A percentile compares a stretch with the other conserved stretches of the same genome.
Evolutionary conservation across 2,113 vertebrate genomes (phyloP).

Genomic region (Diphyllodes magnificus): DNA sequence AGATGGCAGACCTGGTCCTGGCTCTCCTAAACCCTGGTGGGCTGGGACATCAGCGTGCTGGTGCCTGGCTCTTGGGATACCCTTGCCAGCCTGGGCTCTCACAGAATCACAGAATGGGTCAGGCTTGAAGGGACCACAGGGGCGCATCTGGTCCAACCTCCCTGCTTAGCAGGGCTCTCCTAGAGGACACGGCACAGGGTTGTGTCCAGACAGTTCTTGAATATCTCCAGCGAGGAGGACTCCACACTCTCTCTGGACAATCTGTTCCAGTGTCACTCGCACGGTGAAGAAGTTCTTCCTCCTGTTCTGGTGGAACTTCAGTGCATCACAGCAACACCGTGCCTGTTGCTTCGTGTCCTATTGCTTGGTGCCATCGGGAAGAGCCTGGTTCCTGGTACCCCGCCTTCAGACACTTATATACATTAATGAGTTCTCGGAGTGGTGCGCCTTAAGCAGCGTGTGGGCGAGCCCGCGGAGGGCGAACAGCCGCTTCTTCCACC

Average conservation of each 20-base stretch:
- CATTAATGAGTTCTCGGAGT: not conserved
- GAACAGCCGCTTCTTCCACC: not conserved
- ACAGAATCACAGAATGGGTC: not conserved
- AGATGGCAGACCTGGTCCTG: not conserved
- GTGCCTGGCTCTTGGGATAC: not conserved
- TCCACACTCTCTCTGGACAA: not conserved
- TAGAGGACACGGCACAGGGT: not conserved
- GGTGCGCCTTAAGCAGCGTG: fast-evolving
- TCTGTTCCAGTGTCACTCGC: not conserved
- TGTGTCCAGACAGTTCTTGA: not conserved
- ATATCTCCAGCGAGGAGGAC: not conserved
- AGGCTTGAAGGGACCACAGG: not conserved
- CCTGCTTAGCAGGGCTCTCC: not conserved
- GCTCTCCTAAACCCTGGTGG: too few relatives aligned
- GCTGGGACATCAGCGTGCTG: fast-evolving
- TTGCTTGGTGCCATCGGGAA: not conserved
- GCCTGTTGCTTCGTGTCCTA: not conserved
- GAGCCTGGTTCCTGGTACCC: not conserved
- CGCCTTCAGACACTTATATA: not conserved
- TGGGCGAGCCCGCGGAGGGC: not conserved
- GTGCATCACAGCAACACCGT: not conserved
- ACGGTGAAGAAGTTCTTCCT: not conserved
- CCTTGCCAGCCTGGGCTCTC: not conserved
- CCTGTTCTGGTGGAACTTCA: not conserved
- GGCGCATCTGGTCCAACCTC: not conserved